Percentiles rank a stretch among this genome's conserved stretches.
These are phyloP conservation scores for Metacarcinus magister DNA, from an alignment of 2,888 invertebrate genomes.

Conservation along the genomic window DNA sequence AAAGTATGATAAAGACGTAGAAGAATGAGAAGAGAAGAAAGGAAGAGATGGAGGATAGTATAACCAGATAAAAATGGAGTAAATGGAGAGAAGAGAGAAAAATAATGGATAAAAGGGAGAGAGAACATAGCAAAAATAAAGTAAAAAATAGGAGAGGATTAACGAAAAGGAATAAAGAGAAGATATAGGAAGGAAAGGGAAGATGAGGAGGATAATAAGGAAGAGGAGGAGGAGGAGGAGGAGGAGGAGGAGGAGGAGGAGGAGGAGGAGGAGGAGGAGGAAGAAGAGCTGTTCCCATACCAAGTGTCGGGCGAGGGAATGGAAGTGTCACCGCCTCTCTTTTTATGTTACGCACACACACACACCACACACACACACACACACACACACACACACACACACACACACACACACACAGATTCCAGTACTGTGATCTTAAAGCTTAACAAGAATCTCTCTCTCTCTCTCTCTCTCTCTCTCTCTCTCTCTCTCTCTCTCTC, in stretches of 20 bases:
- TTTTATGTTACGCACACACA: slow-evolving; percentile 7
- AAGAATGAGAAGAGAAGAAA: too few species aligned
- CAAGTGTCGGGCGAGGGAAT: not conserved
- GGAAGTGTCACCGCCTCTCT: not conserved
- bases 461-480: slow-evolving; percentile 26
- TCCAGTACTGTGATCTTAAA: not conserved
- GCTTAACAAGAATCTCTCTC: not conserved
- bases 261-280: not conserved
- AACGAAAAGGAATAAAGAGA: not conserved
- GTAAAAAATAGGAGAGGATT: not conserved
- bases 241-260: not conserved
- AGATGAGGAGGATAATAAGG: not conserved
- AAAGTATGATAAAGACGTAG: too few species aligned
- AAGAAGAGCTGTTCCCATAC: not conserved
- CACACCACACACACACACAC: slow-evolving; percentile 38
- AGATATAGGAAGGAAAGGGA: not conserved
- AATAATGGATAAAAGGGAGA: not conserved
- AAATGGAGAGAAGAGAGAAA: not conserved
- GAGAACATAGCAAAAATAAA: not conserved
- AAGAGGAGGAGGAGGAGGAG: not conserved
- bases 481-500: slow-evolving; percentile 26
- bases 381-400: not conserved
- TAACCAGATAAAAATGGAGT: not conserved
- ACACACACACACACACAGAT: not conserved
- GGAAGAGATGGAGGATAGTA: too few species aligned